Evolutionary conservation across 2,888 invertebrate species (phyloP).

Genomic region (Cantharis nigra): DNA sequence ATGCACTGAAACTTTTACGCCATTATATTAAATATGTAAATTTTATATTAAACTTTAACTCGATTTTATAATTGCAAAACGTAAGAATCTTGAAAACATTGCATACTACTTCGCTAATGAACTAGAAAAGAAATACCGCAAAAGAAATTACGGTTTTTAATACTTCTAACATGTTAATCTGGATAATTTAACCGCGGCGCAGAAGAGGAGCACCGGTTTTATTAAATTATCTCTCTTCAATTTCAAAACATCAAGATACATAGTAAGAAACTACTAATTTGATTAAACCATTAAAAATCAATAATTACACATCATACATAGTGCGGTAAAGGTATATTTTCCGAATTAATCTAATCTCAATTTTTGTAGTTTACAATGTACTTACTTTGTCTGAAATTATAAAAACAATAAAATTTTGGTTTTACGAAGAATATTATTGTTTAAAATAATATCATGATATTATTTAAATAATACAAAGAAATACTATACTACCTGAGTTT

Average conservation of each 20-base stretch:
- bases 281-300: background rate
- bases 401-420: no score
- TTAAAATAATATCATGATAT: no score
- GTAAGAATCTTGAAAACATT: slow-evolving; percentile 2
- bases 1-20: slow-evolving; percentile 28
- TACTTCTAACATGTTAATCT: background rate
- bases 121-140: background rate
- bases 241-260: background rate
- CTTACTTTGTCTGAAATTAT: no score
- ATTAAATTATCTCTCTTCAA: background rate
- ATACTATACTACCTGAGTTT: background rate
- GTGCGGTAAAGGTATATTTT: no score
- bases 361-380: no score
- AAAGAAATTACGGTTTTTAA: background rate
- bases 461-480: no score
- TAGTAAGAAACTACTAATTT: background rate
- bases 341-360: no score
- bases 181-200: background rate
- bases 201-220: background rate
- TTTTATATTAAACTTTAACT: slow-evolving; percentile 22
- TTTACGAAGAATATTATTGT: no score
- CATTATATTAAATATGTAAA: slow-evolving; percentile 22
- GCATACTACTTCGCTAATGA: background rate
- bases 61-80: background rate
- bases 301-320: no score